These are phyloP conservation scores for Turnix velox DNA, from an alignment of 2,113 vertebrate species.

Conservation along the genomic window DNA sequence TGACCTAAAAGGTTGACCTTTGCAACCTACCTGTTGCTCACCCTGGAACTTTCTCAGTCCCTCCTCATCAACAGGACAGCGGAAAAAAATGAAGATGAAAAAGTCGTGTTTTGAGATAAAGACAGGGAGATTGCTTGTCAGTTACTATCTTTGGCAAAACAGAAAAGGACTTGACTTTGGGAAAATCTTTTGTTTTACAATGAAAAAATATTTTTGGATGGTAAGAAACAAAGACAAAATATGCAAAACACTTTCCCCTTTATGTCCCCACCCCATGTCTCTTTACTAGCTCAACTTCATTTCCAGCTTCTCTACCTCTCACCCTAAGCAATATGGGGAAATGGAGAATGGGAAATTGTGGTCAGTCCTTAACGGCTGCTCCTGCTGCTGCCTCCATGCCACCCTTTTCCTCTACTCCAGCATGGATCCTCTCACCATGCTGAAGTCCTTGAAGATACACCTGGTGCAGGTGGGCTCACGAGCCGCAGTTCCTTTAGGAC, in stretches of 20 bases:
- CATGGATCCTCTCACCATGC: background rate
- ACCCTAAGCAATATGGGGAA: fast-evolving
- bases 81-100: background rate
- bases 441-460: background rate
- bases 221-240: background rate
- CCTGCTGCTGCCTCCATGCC: background rate
- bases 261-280: fast-evolving
- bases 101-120: background rate
- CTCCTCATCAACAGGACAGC: background rate
- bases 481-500: background rate
- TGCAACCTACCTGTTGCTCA: background rate
- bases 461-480: background rate
- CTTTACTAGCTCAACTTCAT: background rate
- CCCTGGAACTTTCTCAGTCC: background rate
- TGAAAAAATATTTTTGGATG: background rate
- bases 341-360: background rate
- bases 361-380: background rate
- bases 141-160: background rate
- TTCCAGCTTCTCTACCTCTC: background rate
- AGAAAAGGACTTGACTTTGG: background rate
- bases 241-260: background rate
- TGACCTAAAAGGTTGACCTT: background rate
- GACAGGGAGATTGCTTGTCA: background rate
- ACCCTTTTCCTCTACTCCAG: background rate
- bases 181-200: background rate